Evolutionary conservation across 2,888 invertebrate genomes (phyloP), one percentile per base, ranked within the genome.

Genomic region (Neelides folsomi): DNA sequence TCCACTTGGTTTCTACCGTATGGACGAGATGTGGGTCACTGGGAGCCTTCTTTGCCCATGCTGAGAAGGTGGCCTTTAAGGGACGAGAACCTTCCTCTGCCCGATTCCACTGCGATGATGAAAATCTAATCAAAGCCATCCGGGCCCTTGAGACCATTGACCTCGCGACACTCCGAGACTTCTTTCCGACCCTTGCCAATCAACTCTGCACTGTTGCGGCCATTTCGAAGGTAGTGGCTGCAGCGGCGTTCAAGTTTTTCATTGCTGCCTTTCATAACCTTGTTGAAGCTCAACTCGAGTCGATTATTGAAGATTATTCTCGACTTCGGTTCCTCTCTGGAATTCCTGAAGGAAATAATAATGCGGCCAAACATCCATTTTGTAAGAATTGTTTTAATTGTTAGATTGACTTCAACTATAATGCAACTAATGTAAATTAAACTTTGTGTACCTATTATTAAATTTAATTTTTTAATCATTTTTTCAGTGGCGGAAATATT

Each of bases 181-280:
- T 62, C 48, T 64, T 61, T 46, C 64, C 64, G 10, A 64, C 64
- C 16, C 56, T 64, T 7, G 58, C 63, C 35, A 64, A 64, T 38
- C 62, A 64, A 49, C 56, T 64, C 13, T 64, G 60, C 42, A 53
- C 47, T 13, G 56, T 64, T 2, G 54, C 60, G 5, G 52, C 48
- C 13, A 60, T 59, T 34, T 64, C 64, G 13, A 57, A 54, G 51
- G 45, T 49, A 12, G 58, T 64, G 8, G 59, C 59, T 18, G 54
- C 51, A 34, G 64, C 64, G 15, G 50, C 56, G 36, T 55, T 64
- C n/a, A 62, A 60, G 50, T 64, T 61, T 50, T 51, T 62, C 16
- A 64, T 64, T 40, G 60, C 59, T 46, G 62, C 64, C 10, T 64
- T 62, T 44, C 62, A 59, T 41, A 47, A 57, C 37, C 50, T 64